Evolutionary conservation across 2,888 invertebrate genomes (phyloP), one percentile per base, ranked within the genome.

Genomic region (Podotricha telesiphe): DNA sequence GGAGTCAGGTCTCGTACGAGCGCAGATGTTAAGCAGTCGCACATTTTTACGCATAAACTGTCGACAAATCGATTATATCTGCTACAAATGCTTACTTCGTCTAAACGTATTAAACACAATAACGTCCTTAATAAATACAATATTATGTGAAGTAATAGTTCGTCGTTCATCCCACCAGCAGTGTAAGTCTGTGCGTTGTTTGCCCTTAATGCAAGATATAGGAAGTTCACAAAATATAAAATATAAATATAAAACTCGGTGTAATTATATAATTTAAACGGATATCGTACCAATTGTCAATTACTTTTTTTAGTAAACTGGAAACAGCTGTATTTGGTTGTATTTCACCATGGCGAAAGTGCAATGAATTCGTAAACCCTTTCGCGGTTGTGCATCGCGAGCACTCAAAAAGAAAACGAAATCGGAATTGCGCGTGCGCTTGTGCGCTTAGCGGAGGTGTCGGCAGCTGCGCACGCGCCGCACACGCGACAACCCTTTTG

Each of bases 381-480:
- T 74, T 68, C 53, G 19, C 51, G 40, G 42, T 65, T 55, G 51
- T 65, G 61, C 53, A 53, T 58, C 53, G 71, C 65, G 63, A 69
- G 71, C 65, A 58, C 50, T 62, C 65, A 55, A 45, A 65, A 59
- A 59, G 76, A 77, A 75, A 77, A 68, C 67, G 76, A 77, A 69
- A 70, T 73, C 74, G 72, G 74, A 72, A 74, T 51, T 64, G 51
- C 47, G 71, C 67, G 71, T 62, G 70, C 65, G 72, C 68, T 55
- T 6, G 3, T 47, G 69, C 63, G 72, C 13, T 13, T 13, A 42
- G 64, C 68, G 55, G 53, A 37, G 56, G 48, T 17, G 53, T 61
- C 40, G 45, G 15, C 68, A 50, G 62, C 69, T 64, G 69, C 70
- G 67, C 59, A 59, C 59, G 59, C 59, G 73, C 72, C 69, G 69